These are phyloP conservation scores for Hiodon alosoides DNA, from an alignment of 2,113 vertebrate genomes.

Conservation along the genomic window DNA sequence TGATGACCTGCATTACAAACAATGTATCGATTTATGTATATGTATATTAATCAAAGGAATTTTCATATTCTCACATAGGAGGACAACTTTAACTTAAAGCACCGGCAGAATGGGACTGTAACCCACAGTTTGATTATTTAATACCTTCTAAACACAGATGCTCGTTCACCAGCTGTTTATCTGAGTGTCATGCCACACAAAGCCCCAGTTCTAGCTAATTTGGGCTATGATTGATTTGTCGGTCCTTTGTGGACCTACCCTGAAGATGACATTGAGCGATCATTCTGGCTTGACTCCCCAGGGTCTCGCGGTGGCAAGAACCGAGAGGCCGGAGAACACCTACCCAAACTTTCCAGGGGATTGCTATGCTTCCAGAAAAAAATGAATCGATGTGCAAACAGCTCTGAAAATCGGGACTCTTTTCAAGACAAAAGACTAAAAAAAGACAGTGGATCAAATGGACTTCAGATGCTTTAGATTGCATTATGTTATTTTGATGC, in stretches of 20 bases:
- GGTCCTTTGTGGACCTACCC: not conserved
- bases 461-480: too few species aligned
- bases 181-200: not conserved
- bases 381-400: not conserved
- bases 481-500: too few species aligned
- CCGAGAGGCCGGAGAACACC: not conserved
- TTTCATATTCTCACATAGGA: not conserved
- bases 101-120: too few species aligned
- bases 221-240: not conserved
- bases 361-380: not conserved
- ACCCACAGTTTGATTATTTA: not conserved
- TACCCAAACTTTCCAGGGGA: not conserved
- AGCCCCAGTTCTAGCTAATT: not conserved
- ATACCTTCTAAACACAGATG: not conserved
- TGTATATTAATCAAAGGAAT: not conserved
- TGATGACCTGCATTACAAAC: not conserved
- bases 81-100: too few species aligned
- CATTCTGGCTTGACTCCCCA: not conserved
- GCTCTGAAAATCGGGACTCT: too few species aligned
- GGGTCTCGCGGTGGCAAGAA: conserved; percentile 1
- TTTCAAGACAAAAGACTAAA: too few species aligned
- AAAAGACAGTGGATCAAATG: too few species aligned
- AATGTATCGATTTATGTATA: not conserved
- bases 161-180: not conserved
- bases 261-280: not conserved